Percentiles rank a stretch among this genome's conserved stretches.
Conservation (phyloP, 2,113 vertebrate genomes). For the Bubo bubo region DNA sequence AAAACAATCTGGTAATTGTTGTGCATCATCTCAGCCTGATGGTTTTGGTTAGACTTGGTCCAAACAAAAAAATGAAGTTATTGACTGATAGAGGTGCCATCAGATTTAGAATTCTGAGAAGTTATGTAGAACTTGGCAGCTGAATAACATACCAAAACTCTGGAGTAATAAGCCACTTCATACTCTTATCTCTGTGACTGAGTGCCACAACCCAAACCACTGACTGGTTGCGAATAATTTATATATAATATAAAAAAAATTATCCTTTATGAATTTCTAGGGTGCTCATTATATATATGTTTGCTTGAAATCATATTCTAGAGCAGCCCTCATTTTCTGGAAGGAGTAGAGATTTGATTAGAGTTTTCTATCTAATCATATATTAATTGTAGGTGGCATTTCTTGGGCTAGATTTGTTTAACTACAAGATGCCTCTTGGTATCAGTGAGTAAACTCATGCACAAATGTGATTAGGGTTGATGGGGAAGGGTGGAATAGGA, state of each 20-base stretch:
- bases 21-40: not conserved
- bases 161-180: not conserved
- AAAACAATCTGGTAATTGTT: not conserved
- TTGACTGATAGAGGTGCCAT: too few species aligned
- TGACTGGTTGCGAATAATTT: not conserved
- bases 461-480: not conserved
- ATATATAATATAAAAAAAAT: not conserved
- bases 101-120: not conserved
- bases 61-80: not conserved
- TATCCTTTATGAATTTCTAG: not conserved
- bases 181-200: not conserved
- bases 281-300: not conserved
- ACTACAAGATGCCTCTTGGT: not conserved
- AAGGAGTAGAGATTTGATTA: not conserved
- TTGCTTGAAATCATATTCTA: not conserved
- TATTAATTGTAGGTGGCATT: not conserved
- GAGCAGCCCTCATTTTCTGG: not conserved
- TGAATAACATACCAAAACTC: not conserved
- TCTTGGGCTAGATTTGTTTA: not conserved
- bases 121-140: not conserved
- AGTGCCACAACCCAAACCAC: too few species aligned
- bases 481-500: not conserved
- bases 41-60: not conserved
- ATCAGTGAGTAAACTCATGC: not conserved
- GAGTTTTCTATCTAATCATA: not conserved